Conservation (phyloP, 2,797 vertebrate species). For the Eulemur coronatus region DNA sequence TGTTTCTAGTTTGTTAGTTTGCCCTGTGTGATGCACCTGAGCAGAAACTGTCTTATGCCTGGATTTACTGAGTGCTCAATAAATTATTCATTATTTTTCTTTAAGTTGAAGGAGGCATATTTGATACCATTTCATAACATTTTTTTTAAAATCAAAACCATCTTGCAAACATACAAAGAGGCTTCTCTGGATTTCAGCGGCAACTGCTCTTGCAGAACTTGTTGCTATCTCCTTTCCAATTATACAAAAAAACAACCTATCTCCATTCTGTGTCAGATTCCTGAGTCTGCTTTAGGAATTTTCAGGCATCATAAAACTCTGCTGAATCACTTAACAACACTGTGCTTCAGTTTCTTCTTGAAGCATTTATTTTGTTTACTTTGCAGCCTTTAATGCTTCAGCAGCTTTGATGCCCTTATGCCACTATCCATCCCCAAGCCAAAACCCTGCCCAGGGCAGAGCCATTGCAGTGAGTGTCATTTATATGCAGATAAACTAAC, state of each 20-base stretch:
- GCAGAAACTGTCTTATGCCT: background rate
- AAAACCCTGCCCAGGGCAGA: background rate
- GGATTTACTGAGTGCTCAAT: background rate
- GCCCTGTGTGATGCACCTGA: background rate
- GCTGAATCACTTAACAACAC: slow-evolving; percentile 55
- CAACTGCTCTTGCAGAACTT: background rate
- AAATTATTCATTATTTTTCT: background rate
- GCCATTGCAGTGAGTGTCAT: background rate
- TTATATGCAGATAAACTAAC: slow-evolving; percentile 29
- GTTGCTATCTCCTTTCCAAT: slow-evolving; percentile 2
- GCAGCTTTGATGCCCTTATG: slow-evolving; percentile 37
- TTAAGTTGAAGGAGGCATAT: background rate
- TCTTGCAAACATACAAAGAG: background rate
- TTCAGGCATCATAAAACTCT: slow-evolving; percentile 26
- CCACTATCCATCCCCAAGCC: background rate
- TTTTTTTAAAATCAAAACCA: background rate
- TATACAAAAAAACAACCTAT: background rate
- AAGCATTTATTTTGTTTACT: slow-evolving; percentile 46
- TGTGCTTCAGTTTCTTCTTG: slow-evolving; percentile 38
- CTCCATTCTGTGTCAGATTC: background rate
- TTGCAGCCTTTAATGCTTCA: slow-evolving; percentile 47
- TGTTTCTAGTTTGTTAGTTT: slow-evolving; percentile 7
- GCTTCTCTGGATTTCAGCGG: background rate
- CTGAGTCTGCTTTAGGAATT: background rate
- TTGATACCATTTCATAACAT: background rate